Conservation (phyloP, 2,797 vertebrate species). For the Hipposideros larvatus region DNA sequence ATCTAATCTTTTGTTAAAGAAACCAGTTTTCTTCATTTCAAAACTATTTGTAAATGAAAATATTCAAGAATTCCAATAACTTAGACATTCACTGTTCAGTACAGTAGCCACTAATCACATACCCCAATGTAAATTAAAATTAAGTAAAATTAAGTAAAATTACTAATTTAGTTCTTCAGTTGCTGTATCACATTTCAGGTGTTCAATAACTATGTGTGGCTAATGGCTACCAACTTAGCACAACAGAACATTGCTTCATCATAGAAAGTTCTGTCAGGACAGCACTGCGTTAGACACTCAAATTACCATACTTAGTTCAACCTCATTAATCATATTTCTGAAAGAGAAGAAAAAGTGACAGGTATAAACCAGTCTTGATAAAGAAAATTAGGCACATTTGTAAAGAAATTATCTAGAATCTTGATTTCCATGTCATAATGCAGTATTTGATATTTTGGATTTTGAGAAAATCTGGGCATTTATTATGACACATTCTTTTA, state of each 20-base stretch:
- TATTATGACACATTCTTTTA: constrained; percentile 10
- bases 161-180: not conserved
- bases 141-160: constrained; percentile 6
- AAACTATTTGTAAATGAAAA: constrained; percentile 57
- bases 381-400: not conserved
- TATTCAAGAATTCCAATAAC: constrained; percentile 22
- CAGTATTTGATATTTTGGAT: not conserved
- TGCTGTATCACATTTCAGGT: not conserved
- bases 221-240: not conserved
- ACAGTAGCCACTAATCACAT: not conserved
- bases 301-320: not conserved
- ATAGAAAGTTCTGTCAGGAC: not conserved
- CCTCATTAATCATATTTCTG: not conserved
- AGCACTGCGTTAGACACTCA: not conserved
- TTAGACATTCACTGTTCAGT: not conserved
- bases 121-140: constrained; percentile 7
- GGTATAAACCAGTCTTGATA: not conserved
- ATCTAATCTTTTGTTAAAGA: not conserved
- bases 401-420: constrained; percentile 22
- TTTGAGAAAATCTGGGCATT: constrained; percentile 32
- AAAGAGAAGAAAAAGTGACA: constrained; percentile 21
- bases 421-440: constrained; percentile 6
- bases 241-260: not conserved
- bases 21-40: not conserved
- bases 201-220: not conserved